Evolutionary conservation across 2,888 invertebrate species (phyloP), one percentile per base, ranked within the genome.

Genomic region (Morpho helenor): DNA sequence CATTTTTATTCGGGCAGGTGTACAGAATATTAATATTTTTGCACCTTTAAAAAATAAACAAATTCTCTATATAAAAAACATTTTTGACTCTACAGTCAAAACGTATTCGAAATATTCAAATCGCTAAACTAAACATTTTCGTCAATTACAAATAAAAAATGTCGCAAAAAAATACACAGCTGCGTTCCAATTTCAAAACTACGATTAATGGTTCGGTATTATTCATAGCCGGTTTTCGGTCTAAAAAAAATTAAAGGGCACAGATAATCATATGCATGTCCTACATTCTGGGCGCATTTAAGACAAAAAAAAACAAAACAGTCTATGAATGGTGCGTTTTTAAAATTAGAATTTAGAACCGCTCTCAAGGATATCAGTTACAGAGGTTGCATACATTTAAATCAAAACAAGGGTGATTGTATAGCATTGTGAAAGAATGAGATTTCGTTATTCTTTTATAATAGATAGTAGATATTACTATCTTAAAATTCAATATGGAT

Each of bases 301-400:
- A 85, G 83, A 84, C 82, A 87, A 84, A 86, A 85, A 80, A 83
- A 77, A 78, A 80, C 79, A 79, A 79, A 79, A 76, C 73, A 79
- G 75, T 82, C 79, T 79, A 78, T 84, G 82, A 82, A 87, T 84
- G 78, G 79, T 71, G 72, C 67, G 68, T 73, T 77, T 79, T 78
- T 72, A 82, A 77, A 81, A 82, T 57, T 57, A 82, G 49, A 65
- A 59, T 60, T 59, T 60, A 60, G 61, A 65, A 57, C 59, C 71
- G 76, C 79, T 88, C 88, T 82, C 89, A 89, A 82, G 88, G 87
- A 80, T 89, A 89, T 89, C 87, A 73, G 80, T 89, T 89, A 87
- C 88, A 71, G 73, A 67, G 66, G 68, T 69, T 66, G 68, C 65
- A 70, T 75, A 76, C 74, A 83, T 84, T 84, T 78, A 74, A 82